These are phyloP conservation scores for Paelopatides confundens DNA, from an alignment of 53 echinoderm and acorn worm species.

Conservation along the genomic window DNA sequence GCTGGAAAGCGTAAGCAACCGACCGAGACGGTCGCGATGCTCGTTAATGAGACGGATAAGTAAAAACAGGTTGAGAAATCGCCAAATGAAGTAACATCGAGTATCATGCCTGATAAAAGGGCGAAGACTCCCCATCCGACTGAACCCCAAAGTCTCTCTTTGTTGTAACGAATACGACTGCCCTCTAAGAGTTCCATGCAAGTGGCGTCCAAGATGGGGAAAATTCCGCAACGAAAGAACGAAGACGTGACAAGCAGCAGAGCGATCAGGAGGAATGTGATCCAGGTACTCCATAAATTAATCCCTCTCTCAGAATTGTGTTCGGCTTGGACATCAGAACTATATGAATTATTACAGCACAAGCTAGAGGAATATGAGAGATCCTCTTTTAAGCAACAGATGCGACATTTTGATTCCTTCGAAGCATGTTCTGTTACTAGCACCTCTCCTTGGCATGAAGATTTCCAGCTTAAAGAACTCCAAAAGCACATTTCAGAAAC, in stretches of 20 bases:
- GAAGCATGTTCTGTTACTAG: not conserved
- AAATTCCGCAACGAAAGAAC: conserved; percentile 83
- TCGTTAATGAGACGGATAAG: conserved; percentile 58
- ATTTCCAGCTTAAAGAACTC: not conserved
- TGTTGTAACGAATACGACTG: conserved; percentile 68
- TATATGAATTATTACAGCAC: conserved; percentile 7
- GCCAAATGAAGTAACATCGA: conserved; percentile 65
- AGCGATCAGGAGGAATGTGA: conserved; percentile 73
- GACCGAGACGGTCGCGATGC: conserved; percentile 45
- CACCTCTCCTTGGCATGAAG: not conserved
- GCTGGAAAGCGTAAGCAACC: conserved; percentile 64
- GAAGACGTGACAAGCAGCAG: conserved; percentile 70
- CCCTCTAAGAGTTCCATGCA: conserved; percentile 78
- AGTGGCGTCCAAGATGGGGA: conserved; percentile 84
- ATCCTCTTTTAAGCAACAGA: not conserved
- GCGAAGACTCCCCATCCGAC: conserved; percentile 78
- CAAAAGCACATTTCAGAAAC: conserved; percentile 1
- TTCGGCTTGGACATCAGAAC: not conserved
- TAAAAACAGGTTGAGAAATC: conserved; percentile 69
- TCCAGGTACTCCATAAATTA: conserved; percentile 2
- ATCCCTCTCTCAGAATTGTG: not conserved
- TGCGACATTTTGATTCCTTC: not conserved
- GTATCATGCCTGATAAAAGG: conserved; percentile 66
- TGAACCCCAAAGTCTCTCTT: conserved; percentile 82
- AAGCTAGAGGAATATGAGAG: not conserved